Base-by-base conservation (phyloP, 2,797 vertebrate species). In the Dicrostonyx torquatus region DNA sequence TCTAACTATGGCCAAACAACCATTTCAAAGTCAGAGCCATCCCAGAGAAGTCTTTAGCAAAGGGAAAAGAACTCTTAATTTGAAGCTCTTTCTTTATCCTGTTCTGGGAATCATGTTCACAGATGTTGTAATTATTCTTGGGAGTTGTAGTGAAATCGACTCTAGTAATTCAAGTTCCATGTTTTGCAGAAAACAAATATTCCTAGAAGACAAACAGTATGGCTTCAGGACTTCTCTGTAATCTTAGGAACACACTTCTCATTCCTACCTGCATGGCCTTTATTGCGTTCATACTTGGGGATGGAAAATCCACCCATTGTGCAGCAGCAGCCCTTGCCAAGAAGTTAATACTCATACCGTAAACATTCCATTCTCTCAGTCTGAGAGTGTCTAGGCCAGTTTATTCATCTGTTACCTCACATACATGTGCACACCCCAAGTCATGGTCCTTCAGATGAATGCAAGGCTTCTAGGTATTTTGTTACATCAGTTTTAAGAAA, bases 141-240 rank as follows among this genome's bases (percentile, higher is more conserved):
- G 48, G 40, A 92, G 43, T n/a, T 94, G 73, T 70, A 76, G 31
- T 40, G 70, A 94, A 97, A 93, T 93, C 48, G 13, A 95, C 62
- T 95, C 96, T 95, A 90, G 95, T 96, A 96, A 91, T 93, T 95
- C 84, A 83, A 95, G 80, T 95, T 96, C 72, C n/a, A 76, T 94
- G 78, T 93, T 95, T 96, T 94, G 48, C 68, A 92, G 90, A 97
- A 97, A 95, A 90, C 93, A 94, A 96, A 92, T 93, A 93, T 95
- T 94, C 80, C 87, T 93, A 31, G 89, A 95, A 96, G 82, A 94
- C 90, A 93, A 95, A 86, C 80, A 95, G 40, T 48, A 17, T 76
- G 82, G 62, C 80, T 93, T 96, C 94, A 83, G 93, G 95, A 94
- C 89, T 94, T 76, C 64, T 90, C 64, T 96, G 87, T 94, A 96